These are phyloP conservation scores for Lasioglossum zephyrum DNA, from an alignment of 2,888 invertebrate species.

Conservation along the genomic window DNA sequence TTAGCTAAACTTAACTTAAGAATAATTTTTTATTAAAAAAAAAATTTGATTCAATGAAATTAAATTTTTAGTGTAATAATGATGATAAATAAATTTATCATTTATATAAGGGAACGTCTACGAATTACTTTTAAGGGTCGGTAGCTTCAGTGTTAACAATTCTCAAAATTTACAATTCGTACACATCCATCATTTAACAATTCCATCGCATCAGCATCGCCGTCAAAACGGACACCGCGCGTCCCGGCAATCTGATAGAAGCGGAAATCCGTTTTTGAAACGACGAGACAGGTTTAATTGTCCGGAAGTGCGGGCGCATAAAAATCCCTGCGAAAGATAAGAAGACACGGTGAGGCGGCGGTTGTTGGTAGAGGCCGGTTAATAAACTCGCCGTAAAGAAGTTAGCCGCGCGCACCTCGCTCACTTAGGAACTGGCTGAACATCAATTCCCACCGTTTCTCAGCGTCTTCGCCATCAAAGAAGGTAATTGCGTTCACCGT, in stretches of 20 bases:
- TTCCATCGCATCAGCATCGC: too few relatives aligned
- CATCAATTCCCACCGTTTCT: constrained; percentile 1
- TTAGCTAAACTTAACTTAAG: too few relatives aligned
- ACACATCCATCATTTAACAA: too few relatives aligned
- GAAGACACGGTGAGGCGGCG: neutral
- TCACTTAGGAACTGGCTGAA: neutral
- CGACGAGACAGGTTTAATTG: neutral
- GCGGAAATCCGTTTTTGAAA: neutral
- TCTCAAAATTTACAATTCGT: too few relatives aligned
- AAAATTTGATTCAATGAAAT: too few relatives aligned
- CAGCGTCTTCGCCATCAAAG: neutral
- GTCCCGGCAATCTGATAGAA: neutral
- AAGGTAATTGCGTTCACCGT: neutral
- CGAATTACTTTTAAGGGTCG: too few relatives aligned
- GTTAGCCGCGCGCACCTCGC: neutral
- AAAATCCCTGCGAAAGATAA: neutral
- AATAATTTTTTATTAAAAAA: too few relatives aligned
- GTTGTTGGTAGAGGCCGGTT: neutral
- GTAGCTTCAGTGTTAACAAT: too few relatives aligned
- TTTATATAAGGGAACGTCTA: too few relatives aligned
- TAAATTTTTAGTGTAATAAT: too few relatives aligned
- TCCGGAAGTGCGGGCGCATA: neutral
- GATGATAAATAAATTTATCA: too few relatives aligned
- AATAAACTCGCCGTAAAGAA: constrained; percentile 3
- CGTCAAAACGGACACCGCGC: too few relatives aligned